These are phyloP conservation scores for Sceloporus tristichus DNA, from an alignment of 2,113 vertebrate genomes.

Conservation along the genomic window DNA sequence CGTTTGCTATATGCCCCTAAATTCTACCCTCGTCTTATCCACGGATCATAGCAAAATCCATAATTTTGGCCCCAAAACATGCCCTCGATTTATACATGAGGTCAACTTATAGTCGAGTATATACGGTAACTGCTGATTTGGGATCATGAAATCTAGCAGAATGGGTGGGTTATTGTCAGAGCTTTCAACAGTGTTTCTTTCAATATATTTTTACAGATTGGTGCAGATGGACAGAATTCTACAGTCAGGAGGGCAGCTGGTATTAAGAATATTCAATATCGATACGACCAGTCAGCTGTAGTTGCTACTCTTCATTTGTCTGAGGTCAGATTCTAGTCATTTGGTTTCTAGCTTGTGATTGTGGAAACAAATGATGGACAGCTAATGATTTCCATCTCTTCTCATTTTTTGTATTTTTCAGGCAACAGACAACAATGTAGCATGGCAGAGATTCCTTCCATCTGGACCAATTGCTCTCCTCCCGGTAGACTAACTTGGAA, in stretches of 20 bases:
- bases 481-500: conserved; percentile 82
- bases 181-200: conserved; percentile 33
- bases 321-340: conserved; percentile 80
- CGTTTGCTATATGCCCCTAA: too few relatives aligned
- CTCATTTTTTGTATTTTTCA: conserved; percentile 60
- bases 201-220: conserved; percentile 81
- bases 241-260: conserved; percentile 85
- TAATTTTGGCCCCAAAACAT: too few relatives aligned
- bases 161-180: neutral
- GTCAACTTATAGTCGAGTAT: too few relatives aligned
- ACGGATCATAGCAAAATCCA: too few relatives aligned
- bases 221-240: conserved; percentile 94
- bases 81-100: too few relatives aligned
- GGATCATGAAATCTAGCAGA: conserved; percentile 11
- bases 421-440: conserved; percentile 96
- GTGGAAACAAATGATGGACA: conserved; percentile 3
- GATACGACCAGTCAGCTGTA: conserved; percentile 94
- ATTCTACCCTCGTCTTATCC: too few relatives aligned
- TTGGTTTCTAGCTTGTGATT: conserved; percentile 12
- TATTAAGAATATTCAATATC: conserved; percentile 90
- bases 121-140: neutral
- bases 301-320: conserved; percentile 94
- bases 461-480: conserved; percentile 94
- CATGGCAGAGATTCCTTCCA: conserved; percentile 98
- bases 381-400: neutral